phyloP scores from a whole-genome alignment of 2,797 vertebrate genomes.

The Iguana delicatissima region DNA sequence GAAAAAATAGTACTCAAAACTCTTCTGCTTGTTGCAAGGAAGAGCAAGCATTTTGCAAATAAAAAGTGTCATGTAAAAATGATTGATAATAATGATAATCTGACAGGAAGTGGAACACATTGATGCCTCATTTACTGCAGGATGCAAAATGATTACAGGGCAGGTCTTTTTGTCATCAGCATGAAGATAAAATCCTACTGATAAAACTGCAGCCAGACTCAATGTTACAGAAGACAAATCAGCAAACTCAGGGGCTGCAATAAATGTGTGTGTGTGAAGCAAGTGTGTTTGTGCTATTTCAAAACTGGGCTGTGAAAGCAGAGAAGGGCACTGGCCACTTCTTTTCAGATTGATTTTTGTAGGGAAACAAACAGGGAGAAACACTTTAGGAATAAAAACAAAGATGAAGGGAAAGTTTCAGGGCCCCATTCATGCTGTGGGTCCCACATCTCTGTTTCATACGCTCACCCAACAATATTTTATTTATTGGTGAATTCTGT shows the following conservation, averaged over 20 bases:
- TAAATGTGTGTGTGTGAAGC: background rate
- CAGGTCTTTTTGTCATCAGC: background rate
- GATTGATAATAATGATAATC: background rate
- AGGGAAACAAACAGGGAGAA: background rate
- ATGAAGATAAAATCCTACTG: background rate
- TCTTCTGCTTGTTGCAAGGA: background rate
- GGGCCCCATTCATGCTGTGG: background rate
- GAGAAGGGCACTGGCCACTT: background rate
- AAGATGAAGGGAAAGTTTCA: background rate
- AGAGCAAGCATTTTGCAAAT: slow-evolving; percentile 1
- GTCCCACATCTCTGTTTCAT: too few species aligned
- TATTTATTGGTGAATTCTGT: background rate
- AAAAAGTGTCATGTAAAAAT: background rate
- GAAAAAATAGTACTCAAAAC: background rate
- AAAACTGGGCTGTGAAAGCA: background rate
- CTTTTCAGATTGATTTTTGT: background rate
- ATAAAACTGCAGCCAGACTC: background rate
- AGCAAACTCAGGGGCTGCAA: background rate
- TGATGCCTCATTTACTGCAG: background rate
- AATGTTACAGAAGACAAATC: background rate
- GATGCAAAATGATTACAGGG: background rate
- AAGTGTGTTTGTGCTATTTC: background rate
- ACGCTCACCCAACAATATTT: background rate
- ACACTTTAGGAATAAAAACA: background rate
- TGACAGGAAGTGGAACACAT: background rate